Conservation (phyloP, 1,140 invertebrate species). For the Acyrthosiphon pisum region DNA sequence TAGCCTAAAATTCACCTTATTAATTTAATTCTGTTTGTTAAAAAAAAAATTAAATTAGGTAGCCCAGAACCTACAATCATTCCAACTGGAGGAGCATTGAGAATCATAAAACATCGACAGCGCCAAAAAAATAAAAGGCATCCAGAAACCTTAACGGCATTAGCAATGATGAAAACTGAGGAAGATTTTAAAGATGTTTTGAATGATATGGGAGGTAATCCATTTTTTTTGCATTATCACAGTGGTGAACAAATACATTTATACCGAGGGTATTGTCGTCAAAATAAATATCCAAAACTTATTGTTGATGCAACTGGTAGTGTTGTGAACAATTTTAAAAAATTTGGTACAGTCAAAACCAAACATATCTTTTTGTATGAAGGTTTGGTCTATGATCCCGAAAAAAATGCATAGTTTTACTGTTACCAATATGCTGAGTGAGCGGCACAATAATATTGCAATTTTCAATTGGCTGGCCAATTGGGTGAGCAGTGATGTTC, state of each 20-base stretch:
- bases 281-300: not conserved
- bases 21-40: not conserved
- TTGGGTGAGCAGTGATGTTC: not conserved
- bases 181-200: slow-evolving; percentile 17
- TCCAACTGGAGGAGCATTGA: not conserved
- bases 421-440: slow-evolving; percentile 3
- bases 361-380: slow-evolving; percentile 2
- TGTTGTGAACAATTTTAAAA: slow-evolving; percentile 14
- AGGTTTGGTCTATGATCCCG: not conserved
- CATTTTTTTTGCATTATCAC: slow-evolving; percentile 29
- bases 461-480: slow-evolving; percentile 28
- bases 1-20: not conserved
- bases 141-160: not conserved
- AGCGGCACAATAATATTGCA: not conserved
- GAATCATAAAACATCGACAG: not conserved
- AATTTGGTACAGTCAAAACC: not conserved
- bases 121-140: not conserved
- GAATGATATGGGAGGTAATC: slow-evolving; percentile 19
- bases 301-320: slow-evolving; percentile 1
- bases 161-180: not conserved
- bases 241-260: slow-evolving; percentile 22
- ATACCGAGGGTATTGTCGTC: not conserved
- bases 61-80: not conserved
- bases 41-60: not conserved
- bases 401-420: slow-evolving; percentile 18